A percentile compares a stretch with the other conserved stretches of the same genome.
Evolutionary conservation across 2,797 vertebrate species (phyloP).

Genomic region (Apodemus agrarius): DNA sequence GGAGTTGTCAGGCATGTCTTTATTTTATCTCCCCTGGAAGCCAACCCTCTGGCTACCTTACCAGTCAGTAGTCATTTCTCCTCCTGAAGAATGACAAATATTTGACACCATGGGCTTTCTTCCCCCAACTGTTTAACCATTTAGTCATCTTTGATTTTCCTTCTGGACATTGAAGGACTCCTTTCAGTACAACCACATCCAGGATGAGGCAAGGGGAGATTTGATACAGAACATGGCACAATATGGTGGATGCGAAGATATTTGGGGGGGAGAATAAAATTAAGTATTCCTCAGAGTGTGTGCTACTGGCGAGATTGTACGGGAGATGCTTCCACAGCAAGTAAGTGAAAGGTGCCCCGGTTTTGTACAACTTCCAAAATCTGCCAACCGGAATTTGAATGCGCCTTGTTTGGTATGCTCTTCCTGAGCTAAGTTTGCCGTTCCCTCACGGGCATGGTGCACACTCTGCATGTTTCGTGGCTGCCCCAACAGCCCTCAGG

Average conservation of each 20-base stretch:
- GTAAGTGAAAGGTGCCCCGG: fast-evolving
- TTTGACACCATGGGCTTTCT: too few species aligned
- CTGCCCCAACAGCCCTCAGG: background rate
- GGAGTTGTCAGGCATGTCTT: background rate
- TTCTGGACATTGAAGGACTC: background rate
- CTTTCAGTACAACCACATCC: background rate
- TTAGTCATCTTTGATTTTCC: background rate
- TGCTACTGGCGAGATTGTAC: fast-evolving
- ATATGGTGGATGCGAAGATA: fast-evolving
- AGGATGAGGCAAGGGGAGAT: background rate
- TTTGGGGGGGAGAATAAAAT: background rate
- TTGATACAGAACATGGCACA: fast-evolving
- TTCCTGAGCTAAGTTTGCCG: too few species aligned
- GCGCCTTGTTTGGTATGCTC: background rate
- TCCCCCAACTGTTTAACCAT: background rate
- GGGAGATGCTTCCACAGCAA: fast-evolving
- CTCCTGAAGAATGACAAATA: background rate
- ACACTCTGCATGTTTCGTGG: too few species aligned
- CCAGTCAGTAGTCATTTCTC: background rate
- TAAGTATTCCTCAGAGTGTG: fast-evolving
- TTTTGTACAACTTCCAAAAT: fast-evolving
- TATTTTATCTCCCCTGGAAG: fast-evolving
- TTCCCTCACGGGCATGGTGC: background rate
- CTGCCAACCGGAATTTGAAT: background rate
- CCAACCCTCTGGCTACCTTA: background rate